Base-by-base conservation (phyloP, 2,888 invertebrate genomes). In the Colletes collaris region DNA sequence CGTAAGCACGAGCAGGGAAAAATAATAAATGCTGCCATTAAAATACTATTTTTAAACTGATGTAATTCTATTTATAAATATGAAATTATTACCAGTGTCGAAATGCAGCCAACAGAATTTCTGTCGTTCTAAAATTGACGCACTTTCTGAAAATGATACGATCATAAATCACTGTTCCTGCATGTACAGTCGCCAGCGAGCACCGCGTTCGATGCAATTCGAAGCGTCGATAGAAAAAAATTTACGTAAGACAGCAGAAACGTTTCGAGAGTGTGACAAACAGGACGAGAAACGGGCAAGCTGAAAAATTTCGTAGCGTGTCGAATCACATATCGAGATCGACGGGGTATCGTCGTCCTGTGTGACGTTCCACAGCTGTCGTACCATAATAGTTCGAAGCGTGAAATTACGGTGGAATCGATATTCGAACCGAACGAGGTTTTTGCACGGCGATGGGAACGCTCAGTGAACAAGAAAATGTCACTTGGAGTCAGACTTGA, bases 401-500 rank as follows among this genome's bases (percentile, higher is more conserved):
- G 86, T 86, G 86, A 86, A 84, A 86, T 86, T 86, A 84, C 83
- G 74, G 79, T 60, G 56, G 79, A 83, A 86, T 86, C 84, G 86
- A 86, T 86, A 86, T 77, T 79, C 79, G 74, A 80, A 68, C 71
- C 58, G 76, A 76, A 46, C 73, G 75, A 56, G 84, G 69, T 85
- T 85, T 85, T 85, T 85, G 79, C 65, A 40, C 55, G 59, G 46
- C 46, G 53, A 67, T 66, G 64, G 76, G 64, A 78, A 73, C 66
- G 81, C 78, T 60, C 72, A 69, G 58, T 13, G 85, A 67, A 78
- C 76, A 85, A 85, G 84, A 78, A 85, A 85, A 78, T 76, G 78
- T 70, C 67, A 59, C 7, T 66, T 37, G 40, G 60, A 46, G 50
- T 55, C 70, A 35, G 63, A 59, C 67, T 60, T 52, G 49, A 76